Percentiles rank a stretch among this genome's conserved stretches.
These are phyloP conservation scores for Acropternis orthonyx DNA, from an alignment of 2,797 vertebrate species.

Conservation along the genomic window DNA sequence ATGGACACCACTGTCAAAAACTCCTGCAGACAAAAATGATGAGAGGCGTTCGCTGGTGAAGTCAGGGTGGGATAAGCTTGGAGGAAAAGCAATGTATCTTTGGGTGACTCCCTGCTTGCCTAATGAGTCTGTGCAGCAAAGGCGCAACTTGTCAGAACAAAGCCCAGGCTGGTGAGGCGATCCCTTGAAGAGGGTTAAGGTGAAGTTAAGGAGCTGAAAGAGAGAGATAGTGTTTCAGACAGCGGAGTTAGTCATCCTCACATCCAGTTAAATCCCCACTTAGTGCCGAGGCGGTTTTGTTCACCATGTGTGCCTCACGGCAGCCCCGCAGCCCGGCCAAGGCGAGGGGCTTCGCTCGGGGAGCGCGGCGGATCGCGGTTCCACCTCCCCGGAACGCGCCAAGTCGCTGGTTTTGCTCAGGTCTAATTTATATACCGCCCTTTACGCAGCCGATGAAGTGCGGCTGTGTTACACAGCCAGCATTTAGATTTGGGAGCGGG, in stretches of 20 bases:
- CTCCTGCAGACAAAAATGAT: neutral
- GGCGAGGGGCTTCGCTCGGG: neutral
- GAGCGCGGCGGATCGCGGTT: neutral
- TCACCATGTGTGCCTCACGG: neutral
- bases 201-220: constrained; percentile 31
- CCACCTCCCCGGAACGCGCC: neutral
- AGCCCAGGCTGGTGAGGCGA: neutral
- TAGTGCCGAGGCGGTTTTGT: neutral
- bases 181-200: neutral
- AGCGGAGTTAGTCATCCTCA: constrained; percentile 28
- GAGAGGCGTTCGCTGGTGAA: neutral
- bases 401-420: neutral
- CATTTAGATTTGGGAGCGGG: neutral
- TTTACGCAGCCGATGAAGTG: neutral
- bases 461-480: neutral
- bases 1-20: constrained; percentile 31
- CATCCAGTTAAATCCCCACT: neutral
- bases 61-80: constrained; percentile 10
- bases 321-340: neutral
- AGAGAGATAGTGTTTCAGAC: constrained; percentile 37
- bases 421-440: neutral
- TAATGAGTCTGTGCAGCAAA: neutral
- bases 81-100: neutral
- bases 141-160: constrained; percentile 46
- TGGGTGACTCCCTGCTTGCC: constrained; percentile 18